Evolutionary conservation across 1,140 invertebrate genomes (phyloP).

Genomic region (Drosophila mauritiana): DNA sequence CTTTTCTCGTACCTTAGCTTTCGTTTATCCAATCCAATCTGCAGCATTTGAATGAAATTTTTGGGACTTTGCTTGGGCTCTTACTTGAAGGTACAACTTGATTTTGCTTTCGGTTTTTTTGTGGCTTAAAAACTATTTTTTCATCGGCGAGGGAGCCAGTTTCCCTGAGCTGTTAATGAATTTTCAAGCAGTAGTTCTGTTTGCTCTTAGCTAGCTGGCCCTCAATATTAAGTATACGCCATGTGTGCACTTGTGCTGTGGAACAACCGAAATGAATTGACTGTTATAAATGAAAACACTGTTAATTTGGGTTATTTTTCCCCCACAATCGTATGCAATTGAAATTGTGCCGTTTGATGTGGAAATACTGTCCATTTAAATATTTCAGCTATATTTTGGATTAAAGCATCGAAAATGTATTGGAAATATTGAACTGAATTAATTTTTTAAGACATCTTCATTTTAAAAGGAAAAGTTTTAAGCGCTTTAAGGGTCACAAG

Average conservation of each 20-base stretch:
- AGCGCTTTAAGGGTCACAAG: too few species aligned
- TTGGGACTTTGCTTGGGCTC: conserved; percentile 51
- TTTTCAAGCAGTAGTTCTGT: conserved; percentile 62
- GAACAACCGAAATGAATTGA: conserved; percentile 33
- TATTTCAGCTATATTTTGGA: not conserved
- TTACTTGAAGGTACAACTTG: conserved; percentile 51
- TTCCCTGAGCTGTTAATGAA: conserved; percentile 64
- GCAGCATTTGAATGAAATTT: conserved; percentile 60
- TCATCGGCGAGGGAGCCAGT: conserved; percentile 1
- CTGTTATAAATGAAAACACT: conserved; percentile 29
- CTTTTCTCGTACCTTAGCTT: conserved; percentile 28
- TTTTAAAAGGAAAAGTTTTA: too few species aligned
- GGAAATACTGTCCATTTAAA: not conserved
- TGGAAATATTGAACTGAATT: too few species aligned
- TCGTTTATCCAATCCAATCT: conserved; percentile 65
- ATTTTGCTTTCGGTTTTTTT: conserved; percentile 17
- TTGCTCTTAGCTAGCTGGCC: conserved; percentile 35
- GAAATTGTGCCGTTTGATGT: not conserved
- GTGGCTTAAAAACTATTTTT: conserved; percentile 35
- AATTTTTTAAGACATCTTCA: too few species aligned
- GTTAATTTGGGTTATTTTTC: conserved; percentile 12
- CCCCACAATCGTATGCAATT: not conserved
- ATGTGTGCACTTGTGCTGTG: not conserved
- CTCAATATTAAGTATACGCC: conserved; percentile 41
- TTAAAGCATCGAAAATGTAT: not conserved